Evolutionary conservation across 1,140 invertebrate species (phyloP).

Genomic region (Solenopsis invicta): DNA sequence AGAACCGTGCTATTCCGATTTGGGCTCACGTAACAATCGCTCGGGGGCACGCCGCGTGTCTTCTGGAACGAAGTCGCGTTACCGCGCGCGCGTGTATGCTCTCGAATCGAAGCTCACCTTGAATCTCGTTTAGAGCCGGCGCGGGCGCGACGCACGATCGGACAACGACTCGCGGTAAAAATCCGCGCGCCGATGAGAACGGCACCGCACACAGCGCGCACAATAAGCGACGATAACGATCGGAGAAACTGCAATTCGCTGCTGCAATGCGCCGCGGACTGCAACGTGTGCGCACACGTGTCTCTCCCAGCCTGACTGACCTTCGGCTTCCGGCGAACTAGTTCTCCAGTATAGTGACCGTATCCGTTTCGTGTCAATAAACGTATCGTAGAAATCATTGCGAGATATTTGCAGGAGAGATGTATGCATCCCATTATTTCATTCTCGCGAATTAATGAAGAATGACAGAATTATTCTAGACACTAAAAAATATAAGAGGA

Average conservation of each 20-base stretch:
- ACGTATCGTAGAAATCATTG: not conserved
- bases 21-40: constrained; percentile 50
- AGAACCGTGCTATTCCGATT: constrained; percentile 1
- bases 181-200: constrained; percentile 30
- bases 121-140: constrained; percentile 26
- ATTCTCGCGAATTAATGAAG: not conserved
- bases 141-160: not conserved
- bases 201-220: constrained; percentile 9
- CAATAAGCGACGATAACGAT: constrained; percentile 47
- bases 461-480: no score
- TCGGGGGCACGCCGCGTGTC: constrained; percentile 26
- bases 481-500: no score
- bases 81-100: not conserved
- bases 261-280: constrained; percentile 10
- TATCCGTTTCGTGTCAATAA: constrained; percentile 7
- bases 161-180: constrained; percentile 36
- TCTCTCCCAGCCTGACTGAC: constrained; percentile 16
- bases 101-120: constrained; percentile 59
- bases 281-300: constrained; percentile 38
- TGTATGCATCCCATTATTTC: not conserved
- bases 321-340: constrained; percentile 34
- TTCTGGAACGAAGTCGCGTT: constrained; percentile 46
- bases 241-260: constrained; percentile 38
- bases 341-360: not conserved
- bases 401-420: not conserved